Base-by-base conservation (phyloP, 2,113 vertebrate species). In the Acanthochromis polyacanthus region DNA sequence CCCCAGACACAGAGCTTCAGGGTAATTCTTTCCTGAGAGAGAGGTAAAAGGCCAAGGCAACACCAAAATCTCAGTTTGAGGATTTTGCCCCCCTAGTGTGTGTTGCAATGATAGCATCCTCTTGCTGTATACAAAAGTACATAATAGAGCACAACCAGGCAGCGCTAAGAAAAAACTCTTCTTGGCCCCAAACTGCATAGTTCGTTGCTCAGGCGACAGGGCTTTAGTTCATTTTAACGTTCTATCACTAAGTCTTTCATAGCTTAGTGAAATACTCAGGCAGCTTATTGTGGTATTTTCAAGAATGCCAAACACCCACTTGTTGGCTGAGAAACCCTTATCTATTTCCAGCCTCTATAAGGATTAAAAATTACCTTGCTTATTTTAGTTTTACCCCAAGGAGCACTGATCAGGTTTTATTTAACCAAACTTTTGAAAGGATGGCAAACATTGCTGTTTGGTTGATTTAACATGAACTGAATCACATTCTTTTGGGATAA, bases 201-300 rank as follows among this genome's bases (percentile, higher is more conserved):
- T 86, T 88, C 78, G 91, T 94, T 89, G 77, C 91, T 87, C 10
- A 19, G 90, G 88, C 32, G 84, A 92, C 89, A 32, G 38, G 78
- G 59, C 40, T 43, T 52, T 20, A 17, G 50, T 83, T 59, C 38
- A 63, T 61, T 77, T 80, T 66, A 56, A 38, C 45, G 1, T 74
- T 72, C 48, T 52, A 43, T 66, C 83, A 53, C 28, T 20, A 56
- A 10, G 52, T 63, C 65, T 80, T 76, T 80, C 43, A 70, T 45
- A 66, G 71, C 50, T 60, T 20, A 32, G 59, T 46, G 58, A 75
- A 78, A 64, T 19, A 53, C 56, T 28, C 50, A 32, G 72, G 71
- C 80, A 70, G 80, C 52, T 58, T 80, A 82, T 55, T 71, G 46
- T 46, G 53, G 19, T 45, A 63, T 72, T 46, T 58, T 16, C 15